phyloP scores from a whole-genome alignment of 37 sponge, comb jelly and placozoan species.

The Spongia lamella region DNA sequence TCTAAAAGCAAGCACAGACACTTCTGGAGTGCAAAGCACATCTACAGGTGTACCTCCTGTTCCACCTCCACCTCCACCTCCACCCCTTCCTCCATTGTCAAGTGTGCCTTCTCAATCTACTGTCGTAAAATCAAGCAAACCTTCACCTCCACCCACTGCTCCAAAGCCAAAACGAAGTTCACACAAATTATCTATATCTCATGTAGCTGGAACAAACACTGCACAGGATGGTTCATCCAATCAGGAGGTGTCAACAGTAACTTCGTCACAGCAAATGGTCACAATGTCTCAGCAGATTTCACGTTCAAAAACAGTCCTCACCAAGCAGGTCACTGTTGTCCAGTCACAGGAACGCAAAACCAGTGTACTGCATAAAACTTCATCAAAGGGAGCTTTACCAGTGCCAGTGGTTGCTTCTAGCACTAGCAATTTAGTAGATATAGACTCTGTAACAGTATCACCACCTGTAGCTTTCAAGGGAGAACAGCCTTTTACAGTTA shows the following conservation, averaged over 20 bases:
- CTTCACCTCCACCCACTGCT: not conserved
- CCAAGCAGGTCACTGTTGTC: no score
- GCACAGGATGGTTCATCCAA: not conserved
- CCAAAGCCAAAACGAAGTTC: not conserved
- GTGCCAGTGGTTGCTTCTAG: no score
- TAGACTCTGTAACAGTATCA: no score
- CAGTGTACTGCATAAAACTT: no score
- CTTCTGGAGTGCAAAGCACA: not conserved
- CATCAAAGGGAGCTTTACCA: no score
- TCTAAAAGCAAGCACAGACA: not conserved
- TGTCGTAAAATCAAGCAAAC: not conserved
- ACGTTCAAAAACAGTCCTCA: no score
- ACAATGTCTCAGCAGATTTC: not conserved
- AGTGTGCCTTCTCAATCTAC: not conserved
- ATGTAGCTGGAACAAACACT: not conserved
- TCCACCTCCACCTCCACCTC: not conserved
- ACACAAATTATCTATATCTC: not conserved
- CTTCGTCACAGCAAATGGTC: not conserved
- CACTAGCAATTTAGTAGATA: no score
- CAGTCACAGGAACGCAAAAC: no score
- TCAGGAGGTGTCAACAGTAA: no score
- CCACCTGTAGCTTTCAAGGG: no score
- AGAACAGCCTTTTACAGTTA: no score
- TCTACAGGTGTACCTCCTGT: not conserved
- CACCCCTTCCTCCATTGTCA: not conserved